These are phyloP conservation scores for Tachina fera DNA, from an alignment of 2,888 invertebrate species.

Conservation along the genomic window DNA sequence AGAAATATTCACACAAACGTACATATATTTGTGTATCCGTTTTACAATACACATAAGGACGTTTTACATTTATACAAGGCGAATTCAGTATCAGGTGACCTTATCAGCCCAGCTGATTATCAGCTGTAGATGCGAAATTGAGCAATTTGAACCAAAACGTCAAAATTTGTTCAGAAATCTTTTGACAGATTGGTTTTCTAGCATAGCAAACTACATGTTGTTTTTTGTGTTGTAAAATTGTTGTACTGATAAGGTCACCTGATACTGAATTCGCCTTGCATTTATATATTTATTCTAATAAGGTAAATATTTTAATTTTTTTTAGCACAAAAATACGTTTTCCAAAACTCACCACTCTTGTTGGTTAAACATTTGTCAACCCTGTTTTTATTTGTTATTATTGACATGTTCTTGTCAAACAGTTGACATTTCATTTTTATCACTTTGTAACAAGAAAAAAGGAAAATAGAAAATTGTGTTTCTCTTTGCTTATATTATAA, in stretches of 20 bases:
- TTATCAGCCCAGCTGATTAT: too few species aligned
- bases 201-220: too few species aligned
- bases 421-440: constrained; percentile 51
- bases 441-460: constrained; percentile 39
- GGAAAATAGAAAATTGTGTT: constrained; percentile 44
- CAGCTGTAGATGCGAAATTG: too few species aligned
- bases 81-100: too few species aligned
- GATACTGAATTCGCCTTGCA: too few species aligned
- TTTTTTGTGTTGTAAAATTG: too few species aligned
- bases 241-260: too few species aligned
- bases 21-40: not conserved
- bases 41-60: not conserved
- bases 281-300: not conserved
- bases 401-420: constrained; percentile 45
- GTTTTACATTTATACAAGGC: not conserved
- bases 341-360: not conserved
- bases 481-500: constrained; percentile 54
- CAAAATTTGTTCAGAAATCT: too few species aligned
- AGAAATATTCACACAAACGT: too few species aligned
- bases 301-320: too few species aligned
- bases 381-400: constrained; percentile 28
- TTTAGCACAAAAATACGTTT: not conserved
- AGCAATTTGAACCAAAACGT: too few species aligned
- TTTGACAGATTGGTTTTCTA: too few species aligned
- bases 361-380: constrained; percentile 3